A percentile compares a stretch with the other conserved stretches of the same genome.
Conservation (phyloP, 2,888 invertebrate genomes). For the Thymelicus sylvestris region DNA sequence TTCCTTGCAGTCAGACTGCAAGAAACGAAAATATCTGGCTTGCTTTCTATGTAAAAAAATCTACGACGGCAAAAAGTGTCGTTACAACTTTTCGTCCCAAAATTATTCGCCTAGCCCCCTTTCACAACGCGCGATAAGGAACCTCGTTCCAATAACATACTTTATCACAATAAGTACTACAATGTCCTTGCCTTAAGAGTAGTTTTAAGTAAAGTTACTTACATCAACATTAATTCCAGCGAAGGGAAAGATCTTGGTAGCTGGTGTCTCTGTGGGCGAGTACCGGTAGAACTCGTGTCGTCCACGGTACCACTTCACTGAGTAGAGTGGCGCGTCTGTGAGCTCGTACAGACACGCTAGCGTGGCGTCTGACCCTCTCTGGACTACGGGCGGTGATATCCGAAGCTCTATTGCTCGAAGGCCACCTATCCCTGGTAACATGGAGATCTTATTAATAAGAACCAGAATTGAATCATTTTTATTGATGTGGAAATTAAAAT, state of each 20-base stretch:
- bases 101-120: no score
- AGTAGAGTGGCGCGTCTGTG: constrained; percentile 87
- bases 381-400: constrained; percentile 86
- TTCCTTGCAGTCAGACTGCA: no score
- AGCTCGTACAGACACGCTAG: constrained; percentile 86
- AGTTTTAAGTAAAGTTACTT: constrained; percentile 58
- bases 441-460: neutral
- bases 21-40: no score
- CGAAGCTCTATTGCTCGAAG: constrained; percentile 81
- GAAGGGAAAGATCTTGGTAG: constrained; percentile 87
- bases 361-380: constrained; percentile 84
- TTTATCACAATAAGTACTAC: no score
- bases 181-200: no score
- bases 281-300: constrained; percentile 88
- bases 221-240: constrained; percentile 88
- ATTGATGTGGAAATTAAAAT: no score
- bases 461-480: no score
- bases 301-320: constrained; percentile 89
- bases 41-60: no score
- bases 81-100: no score
- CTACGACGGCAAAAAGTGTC: no score
- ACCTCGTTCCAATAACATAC: no score
- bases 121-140: no score
- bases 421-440: constrained; percentile 73
- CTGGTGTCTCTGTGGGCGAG: constrained; percentile 87